Conservation (phyloP, 2,888 invertebrate species). For the Nudaria mundana region DNA sequence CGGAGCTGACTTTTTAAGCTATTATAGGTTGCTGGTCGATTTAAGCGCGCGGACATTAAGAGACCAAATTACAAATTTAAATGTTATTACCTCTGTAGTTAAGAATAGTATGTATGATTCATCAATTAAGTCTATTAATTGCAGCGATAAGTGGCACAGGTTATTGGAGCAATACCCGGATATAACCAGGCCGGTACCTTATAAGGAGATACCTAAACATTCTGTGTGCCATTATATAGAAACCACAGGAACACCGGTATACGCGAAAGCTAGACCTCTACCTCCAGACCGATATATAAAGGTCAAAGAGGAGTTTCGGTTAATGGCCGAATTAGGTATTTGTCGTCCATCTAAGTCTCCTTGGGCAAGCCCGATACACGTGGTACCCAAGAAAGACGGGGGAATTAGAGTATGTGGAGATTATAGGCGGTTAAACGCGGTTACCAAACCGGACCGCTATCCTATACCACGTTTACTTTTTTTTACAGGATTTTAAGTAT, state of each 20-base stretch:
- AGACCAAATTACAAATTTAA: background rate
- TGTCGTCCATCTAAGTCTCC: constrained; percentile 51
- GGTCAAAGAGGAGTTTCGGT: background rate
- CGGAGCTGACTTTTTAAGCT: background rate
- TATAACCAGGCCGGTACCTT: background rate
- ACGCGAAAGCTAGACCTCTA: constrained; percentile 34
- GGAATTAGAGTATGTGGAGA: constrained; percentile 44
- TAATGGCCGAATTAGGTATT: constrained; percentile 34
- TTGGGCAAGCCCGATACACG: constrained; percentile 44
- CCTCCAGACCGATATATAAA: constrained; percentile 37
- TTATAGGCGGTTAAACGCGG: constrained; percentile 44
- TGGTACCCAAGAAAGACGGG: constrained; percentile 24
- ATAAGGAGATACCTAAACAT: background rate
- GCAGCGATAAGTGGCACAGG: background rate
- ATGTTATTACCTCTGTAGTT: background rate
- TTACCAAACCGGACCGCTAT: constrained; percentile 36
- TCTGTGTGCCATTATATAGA: constrained; percentile 24
- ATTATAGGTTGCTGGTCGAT: background rate
- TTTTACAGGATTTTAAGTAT: constrained; percentile 6
- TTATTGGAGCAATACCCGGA: background rate
- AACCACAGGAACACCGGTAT: constrained; percentile 43
- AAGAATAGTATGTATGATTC: background rate
- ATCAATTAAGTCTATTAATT: background rate
- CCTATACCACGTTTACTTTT: constrained; percentile 3
- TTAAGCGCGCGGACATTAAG: background rate